Conservation (phyloP, 2,888 invertebrate species). For the Suillia variegata region DNA sequence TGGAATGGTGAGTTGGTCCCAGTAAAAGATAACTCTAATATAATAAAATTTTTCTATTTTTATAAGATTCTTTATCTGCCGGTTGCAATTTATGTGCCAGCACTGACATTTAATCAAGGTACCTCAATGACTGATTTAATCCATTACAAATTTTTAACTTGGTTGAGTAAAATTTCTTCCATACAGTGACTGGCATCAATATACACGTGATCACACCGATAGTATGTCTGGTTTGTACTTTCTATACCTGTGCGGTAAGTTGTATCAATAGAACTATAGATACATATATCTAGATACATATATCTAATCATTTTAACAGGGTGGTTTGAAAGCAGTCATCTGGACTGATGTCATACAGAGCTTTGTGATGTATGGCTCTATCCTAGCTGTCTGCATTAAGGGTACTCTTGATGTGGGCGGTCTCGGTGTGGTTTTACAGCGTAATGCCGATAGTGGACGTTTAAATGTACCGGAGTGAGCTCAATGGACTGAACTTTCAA, state of each 20-base stretch:
- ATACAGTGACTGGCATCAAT: slow-evolving; percentile 68
- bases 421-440: slow-evolving; percentile 67
- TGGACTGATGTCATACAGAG: slow-evolving; percentile 85
- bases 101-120: slow-evolving; percentile 80
- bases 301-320: slow-evolving; percentile 62
- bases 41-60: slow-evolving; percentile 60
- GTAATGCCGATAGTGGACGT: slow-evolving; percentile 72
- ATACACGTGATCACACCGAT: slow-evolving; percentile 81
- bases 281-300: background rate
- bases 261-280: background rate
- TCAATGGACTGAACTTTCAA: background rate
- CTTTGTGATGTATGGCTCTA: slow-evolving; percentile 75
- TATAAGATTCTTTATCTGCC: slow-evolving; percentile 54
- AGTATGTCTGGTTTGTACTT: slow-evolving; percentile 78
- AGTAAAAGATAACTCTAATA: background rate
- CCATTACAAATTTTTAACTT: slow-evolving; percentile 12
- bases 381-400: slow-evolving; percentile 74
- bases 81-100: slow-evolving; percentile 71
- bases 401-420: slow-evolving; percentile 78
- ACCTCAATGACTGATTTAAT: no score
- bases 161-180: no score
- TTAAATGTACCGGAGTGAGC: slow-evolving; percentile 73
- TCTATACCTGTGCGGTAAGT: slow-evolving; percentile 89
- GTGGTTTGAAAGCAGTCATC: slow-evolving; percentile 79
- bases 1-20: slow-evolving; percentile 67